phyloP scores from a whole-genome alignment of 2,113 vertebrate species.

The Sturnira hondurensis region DNA sequence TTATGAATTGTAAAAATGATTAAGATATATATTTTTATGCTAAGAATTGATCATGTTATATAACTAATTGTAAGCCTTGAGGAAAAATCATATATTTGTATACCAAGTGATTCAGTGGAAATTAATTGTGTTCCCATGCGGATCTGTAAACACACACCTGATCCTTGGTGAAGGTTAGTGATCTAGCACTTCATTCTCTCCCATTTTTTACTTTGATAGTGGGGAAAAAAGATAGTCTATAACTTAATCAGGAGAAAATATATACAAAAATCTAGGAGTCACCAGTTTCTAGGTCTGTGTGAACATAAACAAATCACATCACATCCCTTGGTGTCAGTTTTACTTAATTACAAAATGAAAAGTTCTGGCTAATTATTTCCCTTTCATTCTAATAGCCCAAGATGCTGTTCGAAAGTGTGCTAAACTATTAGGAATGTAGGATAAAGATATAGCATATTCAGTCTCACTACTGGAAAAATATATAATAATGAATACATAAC shows the following conservation, averaged over 20 bases:
- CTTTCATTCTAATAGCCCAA: neutral
- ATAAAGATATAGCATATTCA: neutral
- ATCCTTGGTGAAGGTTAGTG: neutral
- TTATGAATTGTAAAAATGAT: neutral
- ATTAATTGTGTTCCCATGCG: neutral
- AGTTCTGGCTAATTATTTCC: neutral
- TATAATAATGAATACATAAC: neutral
- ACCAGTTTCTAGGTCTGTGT: neutral
- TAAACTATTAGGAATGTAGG: neutral
- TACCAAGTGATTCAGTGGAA: neutral
- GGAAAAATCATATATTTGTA: neutral
- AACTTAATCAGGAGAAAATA: neutral
- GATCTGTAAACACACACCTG: neutral
- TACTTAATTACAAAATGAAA: neutral
- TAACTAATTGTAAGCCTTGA: neutral
- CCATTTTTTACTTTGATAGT: neutral
- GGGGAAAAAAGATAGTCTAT: neutral
- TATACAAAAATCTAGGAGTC: neutral
- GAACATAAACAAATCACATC: neutral
- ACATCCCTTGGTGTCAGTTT: neutral
- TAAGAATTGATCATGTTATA: neutral
- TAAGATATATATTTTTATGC: neutral
- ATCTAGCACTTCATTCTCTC: neutral
- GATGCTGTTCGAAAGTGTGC: neutral
- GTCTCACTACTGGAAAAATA: neutral